phyloP scores from a whole-genome alignment of 2,888 invertebrate genomes.

The Leptopilina myrica region DNA sequence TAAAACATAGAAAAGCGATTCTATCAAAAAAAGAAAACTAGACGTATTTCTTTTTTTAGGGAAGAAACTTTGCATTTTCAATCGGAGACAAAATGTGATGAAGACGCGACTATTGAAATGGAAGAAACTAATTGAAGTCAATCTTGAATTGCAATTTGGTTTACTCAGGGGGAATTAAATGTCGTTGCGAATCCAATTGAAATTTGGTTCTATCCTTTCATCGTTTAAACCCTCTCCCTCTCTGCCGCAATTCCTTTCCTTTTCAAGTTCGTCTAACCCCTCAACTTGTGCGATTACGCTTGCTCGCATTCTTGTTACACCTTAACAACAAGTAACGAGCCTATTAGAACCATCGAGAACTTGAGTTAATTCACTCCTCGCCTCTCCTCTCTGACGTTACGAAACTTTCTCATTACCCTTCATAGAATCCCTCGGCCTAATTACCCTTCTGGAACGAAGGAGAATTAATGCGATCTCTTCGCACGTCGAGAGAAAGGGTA shows the following conservation, averaged over 20 bases:
- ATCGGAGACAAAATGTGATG: not conserved
- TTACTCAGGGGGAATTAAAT: constrained; percentile 11
- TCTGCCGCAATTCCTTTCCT: too few species aligned
- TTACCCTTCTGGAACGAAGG: constrained; percentile 28
- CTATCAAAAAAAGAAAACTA: too few species aligned
- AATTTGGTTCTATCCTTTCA: constrained; percentile 13
- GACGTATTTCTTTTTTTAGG: not conserved
- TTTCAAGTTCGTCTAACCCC: not conserved
- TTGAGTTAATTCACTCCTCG: constrained; percentile 32
- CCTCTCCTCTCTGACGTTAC: constrained; percentile 5
- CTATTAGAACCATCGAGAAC: constrained; percentile 34
- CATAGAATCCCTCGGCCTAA: constrained; percentile 32
- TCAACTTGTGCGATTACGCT: constrained; percentile 28
- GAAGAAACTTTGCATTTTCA: not conserved
- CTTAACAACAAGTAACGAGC: constrained; percentile 36
- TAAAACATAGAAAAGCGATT: not conserved
- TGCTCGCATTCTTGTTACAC: constrained; percentile 39
- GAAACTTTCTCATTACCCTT: constrained; percentile 37
- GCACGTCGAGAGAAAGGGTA: constrained; percentile 19
- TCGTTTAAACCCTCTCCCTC: constrained; percentile 3
- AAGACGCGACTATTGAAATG: not conserved
- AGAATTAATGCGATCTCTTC: constrained; percentile 34
- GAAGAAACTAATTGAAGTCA: constrained; percentile 27
- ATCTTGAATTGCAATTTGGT: constrained; percentile 4
- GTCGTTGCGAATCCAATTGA: constrained; percentile 9